These are phyloP conservation scores for Chaetodon auriga DNA, from an alignment of 2,113 vertebrate genomes.

Conservation along the genomic window DNA sequence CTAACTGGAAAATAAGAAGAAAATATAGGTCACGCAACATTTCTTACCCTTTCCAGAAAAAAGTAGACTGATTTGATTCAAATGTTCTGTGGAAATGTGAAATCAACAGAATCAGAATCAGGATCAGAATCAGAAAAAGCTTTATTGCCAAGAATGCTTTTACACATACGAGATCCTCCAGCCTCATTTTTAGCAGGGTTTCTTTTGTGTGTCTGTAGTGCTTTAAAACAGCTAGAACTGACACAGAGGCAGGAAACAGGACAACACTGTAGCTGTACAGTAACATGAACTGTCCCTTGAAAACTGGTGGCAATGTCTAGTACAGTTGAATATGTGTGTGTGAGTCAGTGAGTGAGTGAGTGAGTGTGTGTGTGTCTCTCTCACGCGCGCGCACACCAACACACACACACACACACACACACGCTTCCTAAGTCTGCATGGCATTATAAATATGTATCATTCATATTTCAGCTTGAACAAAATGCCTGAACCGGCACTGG, in stretches of 20 bases:
- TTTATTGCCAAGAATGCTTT: no score
- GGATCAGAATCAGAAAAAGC: no score
- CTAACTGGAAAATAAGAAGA: background rate
- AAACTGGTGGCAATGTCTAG: slow-evolving; percentile 61
- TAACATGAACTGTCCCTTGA: slow-evolving; percentile 62
- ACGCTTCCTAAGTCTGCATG: slow-evolving; percentile 56
- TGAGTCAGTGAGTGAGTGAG: no score
- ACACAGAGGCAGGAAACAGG: slow-evolving; percentile 33
- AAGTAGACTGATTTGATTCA: background rate
- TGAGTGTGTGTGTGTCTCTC: slow-evolving; percentile 38
- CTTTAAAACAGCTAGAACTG: background rate
- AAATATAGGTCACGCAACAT: slow-evolving; percentile 13
- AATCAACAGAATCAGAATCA: no score
- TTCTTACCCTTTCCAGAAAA: background rate
- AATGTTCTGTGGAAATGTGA: slow-evolving; percentile 1
- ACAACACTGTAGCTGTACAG: slow-evolving; percentile 63
- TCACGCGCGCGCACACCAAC: no score
- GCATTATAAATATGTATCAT: slow-evolving; percentile 36
- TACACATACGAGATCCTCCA: no score
- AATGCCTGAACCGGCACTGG: slow-evolving; percentile 12
- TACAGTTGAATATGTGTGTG: slow-evolving; percentile 56
- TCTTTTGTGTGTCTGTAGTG: slow-evolving; percentile 1
- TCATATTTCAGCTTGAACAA: slow-evolving; percentile 22
- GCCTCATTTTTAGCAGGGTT: background rate
- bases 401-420: slow-evolving; percentile 68